Conservation (phyloP, 2,797 vertebrate species). For the Lepus oiostolus region DNA sequence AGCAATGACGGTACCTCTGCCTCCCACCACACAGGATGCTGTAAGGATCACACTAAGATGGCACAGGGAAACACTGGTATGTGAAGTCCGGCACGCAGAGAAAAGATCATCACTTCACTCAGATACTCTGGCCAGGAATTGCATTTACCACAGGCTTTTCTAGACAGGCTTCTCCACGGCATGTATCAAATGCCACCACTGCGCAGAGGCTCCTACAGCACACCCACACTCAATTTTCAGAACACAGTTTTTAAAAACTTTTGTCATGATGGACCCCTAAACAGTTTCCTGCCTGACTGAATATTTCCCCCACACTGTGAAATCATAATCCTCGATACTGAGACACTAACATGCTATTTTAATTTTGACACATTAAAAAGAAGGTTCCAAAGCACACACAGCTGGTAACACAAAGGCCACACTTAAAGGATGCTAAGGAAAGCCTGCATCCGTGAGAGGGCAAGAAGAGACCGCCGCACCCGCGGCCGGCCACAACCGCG, state of each 20-base stretch:
- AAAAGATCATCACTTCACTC: not conserved
- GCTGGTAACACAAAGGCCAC: conserved; percentile 25
- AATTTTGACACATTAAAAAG: conserved; percentile 55
- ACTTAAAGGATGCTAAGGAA: conserved; percentile 11
- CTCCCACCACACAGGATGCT: not conserved
- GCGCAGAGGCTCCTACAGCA: not conserved
- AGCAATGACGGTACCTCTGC: not conserved
- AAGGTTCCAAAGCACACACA: conserved; percentile 33
- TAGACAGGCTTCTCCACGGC: conserved; percentile 5
- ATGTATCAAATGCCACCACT: conserved; percentile 31
- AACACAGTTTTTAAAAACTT: conserved; percentile 12
- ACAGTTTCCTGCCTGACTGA: not conserved
- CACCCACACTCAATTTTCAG: not conserved
- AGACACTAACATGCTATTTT: conserved; percentile 18
- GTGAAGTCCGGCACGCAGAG: not conserved
- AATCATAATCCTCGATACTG: not conserved
- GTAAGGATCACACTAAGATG: not conserved
- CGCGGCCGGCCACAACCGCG: not conserved
- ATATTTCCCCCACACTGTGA: conserved; percentile 26
- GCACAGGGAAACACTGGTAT: not conserved
- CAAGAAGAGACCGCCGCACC: not conserved
- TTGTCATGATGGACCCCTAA: conserved; percentile 23
- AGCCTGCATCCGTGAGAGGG: not conserved
- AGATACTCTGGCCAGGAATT: not conserved
- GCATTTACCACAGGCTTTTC: conserved; percentile 29